phyloP scores from a whole-genome alignment of 2,888 invertebrate species.

The Stenolophus ochropezus region DNA sequence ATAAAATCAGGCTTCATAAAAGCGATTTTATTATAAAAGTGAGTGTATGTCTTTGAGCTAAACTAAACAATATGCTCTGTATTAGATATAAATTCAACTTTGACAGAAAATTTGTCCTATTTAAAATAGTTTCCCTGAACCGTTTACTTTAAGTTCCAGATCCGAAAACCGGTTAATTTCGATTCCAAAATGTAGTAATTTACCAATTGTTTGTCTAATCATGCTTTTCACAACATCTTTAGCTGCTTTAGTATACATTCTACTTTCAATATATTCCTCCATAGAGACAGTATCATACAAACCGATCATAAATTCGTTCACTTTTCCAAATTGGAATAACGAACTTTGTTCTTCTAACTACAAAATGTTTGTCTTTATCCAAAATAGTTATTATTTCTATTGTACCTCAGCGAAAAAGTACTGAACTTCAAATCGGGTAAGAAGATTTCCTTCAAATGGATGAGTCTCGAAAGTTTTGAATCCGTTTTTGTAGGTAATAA shows the following conservation, averaged over 20 bases:
- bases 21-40: no score
- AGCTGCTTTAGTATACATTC: slow-evolving; percentile 61
- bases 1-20: no score
- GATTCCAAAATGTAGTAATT: no score
- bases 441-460: slow-evolving; percentile 55
- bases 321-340: slow-evolving; percentile 59
- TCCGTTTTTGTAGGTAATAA: slow-evolving; percentile 62
- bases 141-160: no score
- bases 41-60: no score
- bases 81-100: no score
- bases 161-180: no score
- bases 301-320: slow-evolving; percentile 32
- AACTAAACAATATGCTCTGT: no score
- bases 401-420: slow-evolving; percentile 61
- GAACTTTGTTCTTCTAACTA: slow-evolving; percentile 63
- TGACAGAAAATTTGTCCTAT: no score
- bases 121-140: no score
- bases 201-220: slow-evolving; percentile 66
- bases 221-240: slow-evolving; percentile 64
- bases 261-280: slow-evolving; percentile 64
- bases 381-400: neutral
- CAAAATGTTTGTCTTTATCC: no score
- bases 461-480: slow-evolving; percentile 38
- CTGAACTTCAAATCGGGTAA: slow-evolving; percentile 59
- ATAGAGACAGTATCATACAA: slow-evolving; percentile 64